Evolutionary conservation across 2,113 vertebrate species (phyloP).

Genomic region (Tursiops truncatus): DNA sequence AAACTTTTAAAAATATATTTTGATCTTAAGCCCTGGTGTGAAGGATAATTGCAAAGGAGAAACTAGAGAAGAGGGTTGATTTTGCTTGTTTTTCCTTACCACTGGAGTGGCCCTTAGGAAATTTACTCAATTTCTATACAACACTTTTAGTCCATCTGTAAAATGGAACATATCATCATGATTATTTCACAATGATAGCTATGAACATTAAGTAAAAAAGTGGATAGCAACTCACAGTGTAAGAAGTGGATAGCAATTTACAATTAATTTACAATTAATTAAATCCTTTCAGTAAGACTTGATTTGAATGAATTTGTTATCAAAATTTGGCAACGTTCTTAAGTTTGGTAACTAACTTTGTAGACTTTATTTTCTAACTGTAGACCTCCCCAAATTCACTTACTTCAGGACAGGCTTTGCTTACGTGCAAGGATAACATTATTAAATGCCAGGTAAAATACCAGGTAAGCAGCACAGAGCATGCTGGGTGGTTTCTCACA

Average conservation of each 20-base stretch:
- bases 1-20: not conserved
- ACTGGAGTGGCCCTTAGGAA: not conserved
- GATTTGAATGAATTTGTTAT: not conserved
- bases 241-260: not conserved
- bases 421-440: not conserved
- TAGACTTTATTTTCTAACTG: not conserved
- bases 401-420: not conserved
- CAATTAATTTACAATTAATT: too few species aligned
- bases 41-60: not conserved
- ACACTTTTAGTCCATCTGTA: not conserved
- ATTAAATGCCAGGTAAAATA: not conserved
- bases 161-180: not conserved
- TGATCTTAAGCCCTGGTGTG: not conserved
- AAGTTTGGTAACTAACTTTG: not conserved
- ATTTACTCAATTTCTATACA: not conserved
- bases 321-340: not conserved
- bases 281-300: not conserved
- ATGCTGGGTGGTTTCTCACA: not conserved
- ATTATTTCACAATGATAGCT: not conserved
- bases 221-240: not conserved
- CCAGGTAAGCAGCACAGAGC: not conserved
- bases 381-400: not conserved
- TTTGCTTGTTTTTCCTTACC: not conserved
- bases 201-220: not conserved
- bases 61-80: not conserved